These are phyloP conservation scores for Vultur gryphus DNA, from an alignment of 2,797 vertebrate genomes.

Conservation along the genomic window DNA sequence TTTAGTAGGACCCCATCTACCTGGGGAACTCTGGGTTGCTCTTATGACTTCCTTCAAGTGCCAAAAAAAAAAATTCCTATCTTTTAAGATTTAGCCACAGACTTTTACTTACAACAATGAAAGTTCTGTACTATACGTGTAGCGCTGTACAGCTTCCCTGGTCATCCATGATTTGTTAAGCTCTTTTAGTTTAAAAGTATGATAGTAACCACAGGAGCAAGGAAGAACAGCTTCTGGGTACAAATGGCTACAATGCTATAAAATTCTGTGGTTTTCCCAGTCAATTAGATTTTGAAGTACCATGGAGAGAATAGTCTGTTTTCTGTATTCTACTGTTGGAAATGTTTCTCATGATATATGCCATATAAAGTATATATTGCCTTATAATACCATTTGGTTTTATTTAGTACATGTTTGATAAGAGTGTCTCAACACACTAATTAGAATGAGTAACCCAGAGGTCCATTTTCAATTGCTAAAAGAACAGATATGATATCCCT, in stretches of 20 bases:
- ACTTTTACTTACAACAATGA: background rate
- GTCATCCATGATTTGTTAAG: background rate
- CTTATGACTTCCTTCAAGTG: fast-evolving
- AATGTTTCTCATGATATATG: background rate
- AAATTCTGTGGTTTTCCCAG: background rate
- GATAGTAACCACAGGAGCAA: background rate
- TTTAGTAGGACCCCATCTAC: background rate
- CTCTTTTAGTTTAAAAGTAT: background rate
- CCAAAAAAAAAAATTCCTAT: background rate
- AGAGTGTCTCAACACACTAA: background rate
- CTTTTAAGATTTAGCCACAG: background rate
- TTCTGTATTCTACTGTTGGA: background rate
- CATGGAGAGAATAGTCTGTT: background rate
- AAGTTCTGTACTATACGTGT: fast-evolving
- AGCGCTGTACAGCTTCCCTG: background rate
- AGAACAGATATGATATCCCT: background rate
- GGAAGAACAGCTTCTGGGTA: background rate
- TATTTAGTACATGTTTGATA: background rate
- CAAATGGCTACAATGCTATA: background rate
- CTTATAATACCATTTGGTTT: background rate
- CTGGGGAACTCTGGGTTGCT: background rate
- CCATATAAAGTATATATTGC: background rate
- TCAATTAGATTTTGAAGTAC: background rate
- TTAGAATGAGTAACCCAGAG: constrained; percentile 22
- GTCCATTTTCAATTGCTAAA: constrained; percentile 20